A percentile compares a stretch with the other conserved stretches of the same genome.
Conservation (phyloP, 2,113 vertebrate species). For the Mastomys coucha region DNA sequence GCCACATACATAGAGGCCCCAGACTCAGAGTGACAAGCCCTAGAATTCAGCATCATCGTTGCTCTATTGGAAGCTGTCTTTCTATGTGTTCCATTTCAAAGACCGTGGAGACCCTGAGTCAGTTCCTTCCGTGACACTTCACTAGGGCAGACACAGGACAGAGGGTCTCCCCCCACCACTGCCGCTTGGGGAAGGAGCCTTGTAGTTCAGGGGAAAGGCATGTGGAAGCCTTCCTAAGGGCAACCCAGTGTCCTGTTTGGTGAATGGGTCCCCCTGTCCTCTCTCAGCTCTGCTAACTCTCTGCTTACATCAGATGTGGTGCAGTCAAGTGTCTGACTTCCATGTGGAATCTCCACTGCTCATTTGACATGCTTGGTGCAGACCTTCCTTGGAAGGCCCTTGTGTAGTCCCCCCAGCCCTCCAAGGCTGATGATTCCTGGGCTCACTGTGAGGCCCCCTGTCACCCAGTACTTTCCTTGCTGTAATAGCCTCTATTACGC, state of each 20-base stretch:
- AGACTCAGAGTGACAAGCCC: background rate
- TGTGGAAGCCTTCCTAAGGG: background rate
- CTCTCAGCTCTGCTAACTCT: background rate
- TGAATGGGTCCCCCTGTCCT: accelerated
- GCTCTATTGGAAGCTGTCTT: background rate
- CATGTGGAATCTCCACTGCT: background rate
- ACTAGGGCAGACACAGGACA: background rate
- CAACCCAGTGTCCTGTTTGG: background rate
- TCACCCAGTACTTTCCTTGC: background rate
- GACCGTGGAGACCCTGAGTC: background rate
- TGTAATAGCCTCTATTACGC: accelerated
- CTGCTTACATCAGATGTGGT: no score
- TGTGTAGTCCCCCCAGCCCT: background rate
- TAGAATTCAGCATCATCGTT: background rate
- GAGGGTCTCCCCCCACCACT: background rate
- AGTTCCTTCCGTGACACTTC: background rate
- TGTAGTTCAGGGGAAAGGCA: background rate
- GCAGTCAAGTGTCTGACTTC: background rate
- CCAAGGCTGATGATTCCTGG: background rate
- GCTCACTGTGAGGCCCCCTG: accelerated
- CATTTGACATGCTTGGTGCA: background rate
- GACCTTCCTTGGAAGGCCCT: background rate
- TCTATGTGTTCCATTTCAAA: background rate
- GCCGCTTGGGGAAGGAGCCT: background rate
- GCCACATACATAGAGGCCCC: background rate